These are phyloP conservation scores for Archips xylosteana DNA, from an alignment of 2,888 invertebrate species.

Conservation along the genomic window DNA sequence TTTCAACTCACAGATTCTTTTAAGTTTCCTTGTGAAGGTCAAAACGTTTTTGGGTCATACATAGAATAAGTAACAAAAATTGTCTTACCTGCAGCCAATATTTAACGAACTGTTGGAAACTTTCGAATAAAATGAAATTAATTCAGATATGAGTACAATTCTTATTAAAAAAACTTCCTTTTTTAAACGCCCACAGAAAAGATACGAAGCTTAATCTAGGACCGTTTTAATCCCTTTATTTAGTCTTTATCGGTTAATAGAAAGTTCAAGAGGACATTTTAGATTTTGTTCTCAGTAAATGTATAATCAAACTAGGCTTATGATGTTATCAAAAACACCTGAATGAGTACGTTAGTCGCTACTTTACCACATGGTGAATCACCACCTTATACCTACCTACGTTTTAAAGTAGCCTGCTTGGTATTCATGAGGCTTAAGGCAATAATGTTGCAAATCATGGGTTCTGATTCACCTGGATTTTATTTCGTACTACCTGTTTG, in stretches of 20 bases:
- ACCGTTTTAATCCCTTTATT: neutral
- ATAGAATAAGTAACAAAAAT: neutral
- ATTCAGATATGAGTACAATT: no score
- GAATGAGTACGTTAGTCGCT: conserved; percentile 30
- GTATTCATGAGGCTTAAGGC: conserved; percentile 68
- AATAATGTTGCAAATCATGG: conserved; percentile 76
- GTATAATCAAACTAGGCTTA: conserved; percentile 22
- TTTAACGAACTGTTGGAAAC: no score
- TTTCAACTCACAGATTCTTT: conserved; percentile 42
- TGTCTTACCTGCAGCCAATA: neutral
- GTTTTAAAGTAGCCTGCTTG: conserved; percentile 59
- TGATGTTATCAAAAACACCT: conserved; percentile 15
- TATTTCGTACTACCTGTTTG: conserved; percentile 57
- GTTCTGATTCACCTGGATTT: conserved; percentile 71
- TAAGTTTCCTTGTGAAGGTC: conserved; percentile 21
- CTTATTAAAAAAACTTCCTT: no score
- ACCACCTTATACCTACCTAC: conserved; percentile 19
- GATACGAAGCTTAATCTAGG: neutral
- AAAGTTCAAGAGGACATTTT: neutral
- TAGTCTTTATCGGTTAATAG: neutral
- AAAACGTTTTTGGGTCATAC: conserved; percentile 1
- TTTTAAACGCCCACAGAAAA: neutral
- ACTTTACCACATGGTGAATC: conserved; percentile 34
- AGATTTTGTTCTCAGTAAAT: neutral
- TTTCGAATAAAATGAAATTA: no score